phyloP scores from a whole-genome alignment of 30 jellyfish, hydroid and myxozoan species.

The Mastigias papua region DNA sequence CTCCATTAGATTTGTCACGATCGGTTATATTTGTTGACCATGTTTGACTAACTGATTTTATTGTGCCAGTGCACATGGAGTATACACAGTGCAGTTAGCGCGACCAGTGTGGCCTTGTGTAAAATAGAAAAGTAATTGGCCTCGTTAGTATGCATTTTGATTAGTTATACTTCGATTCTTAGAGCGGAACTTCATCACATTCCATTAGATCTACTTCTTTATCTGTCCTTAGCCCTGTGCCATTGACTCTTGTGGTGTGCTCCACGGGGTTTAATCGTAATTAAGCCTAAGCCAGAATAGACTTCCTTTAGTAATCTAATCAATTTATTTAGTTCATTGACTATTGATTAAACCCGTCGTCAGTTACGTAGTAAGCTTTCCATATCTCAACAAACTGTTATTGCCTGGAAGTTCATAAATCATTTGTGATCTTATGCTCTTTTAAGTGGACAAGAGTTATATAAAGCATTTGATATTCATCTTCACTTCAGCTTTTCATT shows the following conservation, averaged over 20 bases:
- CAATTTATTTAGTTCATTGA: neutral
- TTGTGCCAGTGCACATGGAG: too few species aligned
- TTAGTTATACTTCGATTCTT: neutral
- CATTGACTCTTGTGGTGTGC: neutral
- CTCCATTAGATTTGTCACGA: too few species aligned
- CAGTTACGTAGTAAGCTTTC: neutral
- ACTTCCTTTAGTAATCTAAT: slow-evolving; percentile 12
- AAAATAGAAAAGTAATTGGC: neutral
- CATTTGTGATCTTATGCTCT: neutral
- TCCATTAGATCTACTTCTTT: neutral
- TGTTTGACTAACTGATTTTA: too few species aligned
- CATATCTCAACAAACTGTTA: neutral
- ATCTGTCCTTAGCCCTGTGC: neutral
- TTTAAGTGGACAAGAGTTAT: neutral
- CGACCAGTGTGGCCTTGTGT: neutral
- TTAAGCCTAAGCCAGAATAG: neutral
- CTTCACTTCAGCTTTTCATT: neutral
- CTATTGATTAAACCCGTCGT: neutral
- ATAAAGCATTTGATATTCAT: neutral
- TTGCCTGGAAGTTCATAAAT: neutral
- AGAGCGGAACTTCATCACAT: slow-evolving; percentile 1
- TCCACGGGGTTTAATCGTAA: slow-evolving; percentile 15
- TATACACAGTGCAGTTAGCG: neutral
- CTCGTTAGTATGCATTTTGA: neutral
- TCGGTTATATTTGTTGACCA: too few species aligned